Percentiles rank a stretch among this genome's conserved stretches.
phyloP scores from a whole-genome alignment of 23 tunicate genomes.

The Corella eumyota region DNA sequence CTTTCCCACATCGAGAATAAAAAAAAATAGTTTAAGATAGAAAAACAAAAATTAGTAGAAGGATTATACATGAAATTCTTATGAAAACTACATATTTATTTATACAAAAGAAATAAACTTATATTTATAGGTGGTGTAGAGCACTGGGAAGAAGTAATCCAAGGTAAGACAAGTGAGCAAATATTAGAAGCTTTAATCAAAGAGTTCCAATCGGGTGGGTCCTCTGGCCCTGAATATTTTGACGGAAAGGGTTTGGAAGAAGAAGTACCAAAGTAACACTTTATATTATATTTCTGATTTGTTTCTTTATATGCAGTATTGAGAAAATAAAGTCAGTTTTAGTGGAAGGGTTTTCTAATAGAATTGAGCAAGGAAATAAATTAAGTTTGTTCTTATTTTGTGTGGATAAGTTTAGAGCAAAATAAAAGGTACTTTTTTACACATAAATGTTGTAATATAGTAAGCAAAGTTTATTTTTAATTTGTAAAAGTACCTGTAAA shows the following conservation, averaged over 20 bases:
- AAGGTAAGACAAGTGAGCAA: slow-evolving; percentile 51
- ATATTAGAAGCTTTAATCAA: slow-evolving; percentile 54
- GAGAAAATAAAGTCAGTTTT: slow-evolving; percentile 3
- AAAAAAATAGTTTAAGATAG: no score
- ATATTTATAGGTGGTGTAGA: slow-evolving; percentile 63
- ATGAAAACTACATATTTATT: no score
- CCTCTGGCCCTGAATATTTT: slow-evolving; percentile 50
- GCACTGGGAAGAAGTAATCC: slow-evolving; percentile 56
- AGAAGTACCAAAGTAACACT: slow-evolving; percentile 77
- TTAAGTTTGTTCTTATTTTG: neutral
- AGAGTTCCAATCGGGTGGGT: slow-evolving; percentile 55
- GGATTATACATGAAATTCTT: no score
- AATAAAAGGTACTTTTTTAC: neutral
- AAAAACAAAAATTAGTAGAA: no score
- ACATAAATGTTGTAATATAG: no score
- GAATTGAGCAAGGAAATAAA: neutral
- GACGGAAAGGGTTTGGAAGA: slow-evolving; percentile 73
- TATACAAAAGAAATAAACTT: no score
- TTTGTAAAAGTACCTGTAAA: no score
- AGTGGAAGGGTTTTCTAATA: neutral
- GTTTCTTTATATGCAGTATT: neutral
- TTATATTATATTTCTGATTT: slow-evolving; percentile 4
- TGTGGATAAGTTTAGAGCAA: neutral
- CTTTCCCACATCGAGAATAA: no score
- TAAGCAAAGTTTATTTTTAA: no score